Base-by-base conservation (phyloP, 2,888 invertebrate species). In the Rhaphigaster nebulosa region DNA sequence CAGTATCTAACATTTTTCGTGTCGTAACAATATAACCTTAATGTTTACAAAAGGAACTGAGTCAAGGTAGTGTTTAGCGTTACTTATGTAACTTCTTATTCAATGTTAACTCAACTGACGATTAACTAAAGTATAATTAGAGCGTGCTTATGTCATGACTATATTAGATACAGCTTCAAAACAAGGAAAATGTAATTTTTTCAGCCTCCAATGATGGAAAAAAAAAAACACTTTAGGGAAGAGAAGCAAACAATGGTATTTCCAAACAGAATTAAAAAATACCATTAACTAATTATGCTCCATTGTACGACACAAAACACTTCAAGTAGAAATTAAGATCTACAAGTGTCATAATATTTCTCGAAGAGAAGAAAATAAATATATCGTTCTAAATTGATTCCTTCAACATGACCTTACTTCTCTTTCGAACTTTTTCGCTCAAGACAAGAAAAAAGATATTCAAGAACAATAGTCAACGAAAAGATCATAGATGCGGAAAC, bases 71-170 rank as follows among this genome's bases (percentile, higher is more conserved):
- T 38, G 70, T 76, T 34, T 76, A 18, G 13, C 18, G 18, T 38
- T 76, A 76, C 34, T 84, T 84, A 84, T 50, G 18, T 84, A 84
- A 84, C 45, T n/a, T 50, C 45, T 84, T 45, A 84, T 15, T 15
- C 84, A 84, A 84, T 45, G 45, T 84, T 84, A 84, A 76, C n/a
- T 34, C 20, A 18, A 76, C 70, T 20, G 38, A 76, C 8, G 10
- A 76, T 38, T 20, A 76, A 76, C 34, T 38, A 76, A 38, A 76
- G 34, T 23, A 8, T 76, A 76, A 76, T 76, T 76, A 38, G 34
- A 34, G 20, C 10, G 18, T 34, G 20, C 38, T 76, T 76, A 76
- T 76, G 34, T 38, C 70, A 76, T 29, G 1, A 8, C 34, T 76
- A 38, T 38, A 76, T 76, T 10, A 65, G 29, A n/a, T n/a, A 65